Evolutionary conservation across 1,140 invertebrate genomes (phyloP), one percentile per base, ranked within the genome.

Genomic region (Sycophaga agraensis): DNA sequence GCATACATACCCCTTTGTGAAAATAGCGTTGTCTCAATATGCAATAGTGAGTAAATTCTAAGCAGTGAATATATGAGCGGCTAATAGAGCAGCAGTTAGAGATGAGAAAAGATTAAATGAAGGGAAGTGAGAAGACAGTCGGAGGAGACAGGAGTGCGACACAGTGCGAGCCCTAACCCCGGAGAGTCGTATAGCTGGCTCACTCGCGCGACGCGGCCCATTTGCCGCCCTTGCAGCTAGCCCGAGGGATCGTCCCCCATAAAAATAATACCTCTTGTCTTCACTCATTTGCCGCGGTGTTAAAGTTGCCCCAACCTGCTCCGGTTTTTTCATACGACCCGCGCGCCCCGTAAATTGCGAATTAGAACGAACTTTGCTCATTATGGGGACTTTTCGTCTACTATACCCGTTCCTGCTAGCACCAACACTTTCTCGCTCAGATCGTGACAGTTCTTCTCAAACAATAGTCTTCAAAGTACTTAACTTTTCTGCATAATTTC

Each of bases 191-290:
- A 64, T 65, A 73, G 53, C 51, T n/a, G 49, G 43, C 42, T 35
- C 51, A 31, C 22, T 22, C 64, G 56, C 42, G 43, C 17, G 57
- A 59, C 48, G 51, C 60, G 58, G 55, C 55, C 67, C 67, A 68
- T 71, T 71, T 69, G 65, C 64, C 11, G 16, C 1, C 12, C 40
- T 40, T 16, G n/a, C 39, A n/a, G n/a, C n/a, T n/a, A n/a, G n/a
- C 14, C 19, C 55, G 12, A 58, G 57, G 65, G 46, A 53, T 50
- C 54, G 45, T 59, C 49, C 34, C 54, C 60, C 57, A 68, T 72
- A 72, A 73, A 73, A 73, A 73, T 72, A 73, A 73, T 69, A 68
- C 69, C 63, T 67, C 66, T 66, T 68, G 68, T 67, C 71, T 66
- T 68, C 58, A 65, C 68, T 71, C 68, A 69, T 72, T 73, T 68